Conservation (phyloP, 2,888 invertebrate genomes). For the Troides helena region DNA sequence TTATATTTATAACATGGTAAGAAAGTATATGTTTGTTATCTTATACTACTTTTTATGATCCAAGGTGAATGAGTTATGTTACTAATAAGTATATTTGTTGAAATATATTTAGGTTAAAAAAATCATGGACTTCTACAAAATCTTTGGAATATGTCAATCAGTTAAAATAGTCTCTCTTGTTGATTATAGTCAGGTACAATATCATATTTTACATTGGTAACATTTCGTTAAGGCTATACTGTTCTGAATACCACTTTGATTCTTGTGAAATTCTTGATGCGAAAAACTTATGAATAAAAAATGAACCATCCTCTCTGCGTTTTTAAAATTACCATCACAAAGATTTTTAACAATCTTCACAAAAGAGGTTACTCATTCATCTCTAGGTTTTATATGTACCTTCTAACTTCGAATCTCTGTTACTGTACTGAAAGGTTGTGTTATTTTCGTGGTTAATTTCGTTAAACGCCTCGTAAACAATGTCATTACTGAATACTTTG, state of each 20-base stretch:
- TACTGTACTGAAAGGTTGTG: neutral
- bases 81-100: too few species aligned
- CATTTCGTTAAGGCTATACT: neutral
- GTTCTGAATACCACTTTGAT: conserved; percentile 56
- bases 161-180: too few species aligned
- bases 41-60: too few species aligned
- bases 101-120: too few species aligned
- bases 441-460: neutral
- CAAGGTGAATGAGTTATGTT: too few species aligned
- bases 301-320: conserved; percentile 71
- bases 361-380: neutral
- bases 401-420: neutral
- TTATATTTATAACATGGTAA: too few species aligned
- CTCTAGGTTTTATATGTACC: neutral
- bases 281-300: conserved; percentile 80
- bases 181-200: too few species aligned
- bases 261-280: conserved; percentile 73
- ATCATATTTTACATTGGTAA: neutral
- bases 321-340: conserved; percentile 79
- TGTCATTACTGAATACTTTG: neutral
- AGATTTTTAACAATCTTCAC: conserved; percentile 40
- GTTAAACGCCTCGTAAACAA: too few species aligned
- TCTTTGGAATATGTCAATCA: too few species aligned
- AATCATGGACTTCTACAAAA: too few species aligned
- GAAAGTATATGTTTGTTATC: too few species aligned